Evolutionary conservation across 2,113 vertebrate genomes (phyloP), one percentile per base, ranked within the genome.

Genomic region (Cyanoderma ruficeps): DNA sequence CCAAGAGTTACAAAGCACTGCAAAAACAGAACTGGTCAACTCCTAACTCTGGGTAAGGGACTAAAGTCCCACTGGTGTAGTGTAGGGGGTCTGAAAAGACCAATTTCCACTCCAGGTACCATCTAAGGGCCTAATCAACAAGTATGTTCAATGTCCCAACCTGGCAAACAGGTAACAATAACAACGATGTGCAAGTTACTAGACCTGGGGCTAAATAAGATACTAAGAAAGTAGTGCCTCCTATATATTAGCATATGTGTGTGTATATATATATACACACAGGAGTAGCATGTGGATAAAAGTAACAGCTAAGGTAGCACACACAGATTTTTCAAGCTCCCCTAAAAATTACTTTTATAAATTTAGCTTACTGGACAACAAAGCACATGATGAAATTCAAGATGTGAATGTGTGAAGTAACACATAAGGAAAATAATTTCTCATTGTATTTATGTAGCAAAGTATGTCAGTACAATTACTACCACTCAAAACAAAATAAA

Each of bases 61-160:
- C 30, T 42, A 22, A 2, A 3, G 5, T 8, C 24, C 75, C 41
- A 46, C 37, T 39, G 27, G 30, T 27, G 16, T 22, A 35, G 35
- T 60, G 13, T 19, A 79, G 14, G 15, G 15, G 15, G 21, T 27
- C 61, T 47, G 33, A 60, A 63, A 55, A 35, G 18, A 68, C 10
- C 15, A 30, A 15, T 41, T 47, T 93, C 60, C 39, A 55, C 44
- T 35, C 61, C 65, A 90, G n/a, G 15, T 31, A 87, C 28, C 33
- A 59, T 10, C 11, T 13, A 31, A 46, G 11, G n/a, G 17, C 23
- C 50, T 31, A 33, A 74, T 23, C 42, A 88, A 76, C 37, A 91
- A 80, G 69, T 5, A 55, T 0, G 0, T 20, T 63, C 42, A 9
- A 6, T 13, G 7, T 44, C 28, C 28, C 0, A 3, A 42, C 33